Evolutionary conservation across 2,888 invertebrate species (phyloP).

Genomic region (Himalopsyche japonica): DNA sequence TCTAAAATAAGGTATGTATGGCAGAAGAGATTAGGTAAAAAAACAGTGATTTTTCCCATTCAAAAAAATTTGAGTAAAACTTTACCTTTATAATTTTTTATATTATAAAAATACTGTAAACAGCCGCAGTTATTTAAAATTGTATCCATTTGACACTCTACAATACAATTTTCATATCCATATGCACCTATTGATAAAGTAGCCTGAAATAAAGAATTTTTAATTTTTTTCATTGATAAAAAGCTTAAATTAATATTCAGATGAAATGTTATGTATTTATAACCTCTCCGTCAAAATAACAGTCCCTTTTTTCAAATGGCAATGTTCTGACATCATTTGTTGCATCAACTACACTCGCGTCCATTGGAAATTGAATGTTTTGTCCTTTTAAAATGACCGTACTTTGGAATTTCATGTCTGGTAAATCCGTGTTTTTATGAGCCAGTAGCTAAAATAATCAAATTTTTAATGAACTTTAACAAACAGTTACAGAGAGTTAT

Average conservation of each 20-base stretch:
- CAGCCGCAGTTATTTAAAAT: slow-evolving; percentile 46
- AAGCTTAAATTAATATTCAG: no score
- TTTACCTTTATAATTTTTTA: slow-evolving; percentile 23
- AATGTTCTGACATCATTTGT: slow-evolving; percentile 44
- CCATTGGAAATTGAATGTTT: slow-evolving; percentile 45
- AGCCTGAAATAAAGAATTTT: not conserved
- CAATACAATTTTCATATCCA: slow-evolving; percentile 45
- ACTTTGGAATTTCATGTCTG: slow-evolving; percentile 46
- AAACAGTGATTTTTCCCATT: no score
- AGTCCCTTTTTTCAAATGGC: slow-evolving; percentile 45
- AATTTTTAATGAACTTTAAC: no score
- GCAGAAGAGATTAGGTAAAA: no score
- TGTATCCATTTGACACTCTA: slow-evolving; percentile 47
- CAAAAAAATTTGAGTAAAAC: not conserved
- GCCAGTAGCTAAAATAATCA: slow-evolving; percentile 44
- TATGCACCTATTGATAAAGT: slow-evolving; percentile 28
- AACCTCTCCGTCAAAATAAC: slow-evolving; percentile 48
- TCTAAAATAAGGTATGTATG: no score
- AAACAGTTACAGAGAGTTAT: no score
- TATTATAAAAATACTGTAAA: slow-evolving; percentile 48
- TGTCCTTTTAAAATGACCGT: slow-evolving; percentile 45
- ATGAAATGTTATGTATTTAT: not conserved
- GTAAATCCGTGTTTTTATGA: slow-evolving; percentile 48
- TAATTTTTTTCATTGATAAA: no score
- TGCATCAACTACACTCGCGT: slow-evolving; percentile 46